Evolutionary conservation across 2,797 vertebrate species (phyloP).

Genomic region (Sebastes aleutianus): DNA sequence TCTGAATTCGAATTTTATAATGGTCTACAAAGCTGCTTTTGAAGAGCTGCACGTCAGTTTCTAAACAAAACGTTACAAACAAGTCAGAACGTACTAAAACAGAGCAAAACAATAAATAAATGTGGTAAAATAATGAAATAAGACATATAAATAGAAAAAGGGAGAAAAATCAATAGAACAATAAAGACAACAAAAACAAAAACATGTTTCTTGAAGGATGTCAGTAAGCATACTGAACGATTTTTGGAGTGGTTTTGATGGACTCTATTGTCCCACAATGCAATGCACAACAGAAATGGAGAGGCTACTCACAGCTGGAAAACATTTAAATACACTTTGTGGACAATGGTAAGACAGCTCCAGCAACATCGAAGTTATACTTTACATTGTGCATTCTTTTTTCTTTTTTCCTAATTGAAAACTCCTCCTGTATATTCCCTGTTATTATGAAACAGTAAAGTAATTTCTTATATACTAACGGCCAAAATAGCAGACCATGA

Average conservation of each 20-base stretch:
- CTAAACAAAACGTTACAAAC: not conserved
- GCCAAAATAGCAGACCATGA: not conserved
- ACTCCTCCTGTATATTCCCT: not conserved
- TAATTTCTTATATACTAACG: not conserved
- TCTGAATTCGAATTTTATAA: not conserved
- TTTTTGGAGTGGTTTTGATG: slow-evolving; percentile 5
- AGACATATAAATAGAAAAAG: not conserved
- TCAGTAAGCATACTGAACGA: not conserved
- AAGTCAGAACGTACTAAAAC: not conserved
- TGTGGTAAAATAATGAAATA: not conserved
- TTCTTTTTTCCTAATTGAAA: slow-evolving; percentile 10
- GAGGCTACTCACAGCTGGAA: slow-evolving; percentile 56
- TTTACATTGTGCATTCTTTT: not conserved
- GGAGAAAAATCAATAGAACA: slow-evolving; percentile 2
- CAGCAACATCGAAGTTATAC: slow-evolving; percentile 2
- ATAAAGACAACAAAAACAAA: not conserved
- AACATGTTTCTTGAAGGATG: not conserved
- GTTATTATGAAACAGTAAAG: not conserved
- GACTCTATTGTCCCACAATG: slow-evolving; percentile 16
- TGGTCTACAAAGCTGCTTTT: not conserved
- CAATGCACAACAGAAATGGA: slow-evolving; percentile 11
- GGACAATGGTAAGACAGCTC: slow-evolving; percentile 37
- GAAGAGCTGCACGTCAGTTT: not conserved
- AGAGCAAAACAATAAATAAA: not conserved
- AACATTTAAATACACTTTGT: slow-evolving; percentile 30